These are phyloP conservation scores for Sminthurinus aureus DNA, from an alignment of 2,888 invertebrate species.

Conservation along the genomic window DNA sequence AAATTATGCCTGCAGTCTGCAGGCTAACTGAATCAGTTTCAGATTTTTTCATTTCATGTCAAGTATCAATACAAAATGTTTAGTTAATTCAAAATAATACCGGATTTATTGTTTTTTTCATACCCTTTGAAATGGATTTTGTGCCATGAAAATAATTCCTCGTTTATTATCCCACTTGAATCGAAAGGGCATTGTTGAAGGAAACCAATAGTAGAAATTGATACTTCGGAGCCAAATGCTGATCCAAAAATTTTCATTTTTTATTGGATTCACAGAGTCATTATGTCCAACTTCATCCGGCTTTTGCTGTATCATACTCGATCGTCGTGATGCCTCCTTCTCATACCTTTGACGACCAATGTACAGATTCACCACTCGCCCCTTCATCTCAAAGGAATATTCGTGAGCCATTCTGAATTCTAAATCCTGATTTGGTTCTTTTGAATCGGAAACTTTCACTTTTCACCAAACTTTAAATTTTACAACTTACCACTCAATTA, in stretches of 20 bases:
- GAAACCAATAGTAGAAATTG: neutral
- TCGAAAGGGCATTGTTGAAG: neutral
- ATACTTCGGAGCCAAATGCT: neutral
- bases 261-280: neutral
- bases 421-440: no score
- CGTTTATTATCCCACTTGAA: neutral
- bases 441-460: no score
- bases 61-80: neutral
- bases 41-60: neutral
- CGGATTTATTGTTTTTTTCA: neutral
- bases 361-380: neutral
- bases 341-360: neutral
- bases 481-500: no score
- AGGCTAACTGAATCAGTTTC: neutral
- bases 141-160: no score
- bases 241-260: slow-evolving; percentile 7
- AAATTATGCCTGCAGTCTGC: neutral
- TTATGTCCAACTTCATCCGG: no score
- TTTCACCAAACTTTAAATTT: no score
- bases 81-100: neutral
- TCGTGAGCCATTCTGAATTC: no score
- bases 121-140: slow-evolving; percentile 7
- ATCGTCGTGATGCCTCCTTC: neutral
- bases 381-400: no score
- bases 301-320: neutral